Conservation (phyloP, 2,888 invertebrate species). For the Disparrhopalites patrizii region DNA sequence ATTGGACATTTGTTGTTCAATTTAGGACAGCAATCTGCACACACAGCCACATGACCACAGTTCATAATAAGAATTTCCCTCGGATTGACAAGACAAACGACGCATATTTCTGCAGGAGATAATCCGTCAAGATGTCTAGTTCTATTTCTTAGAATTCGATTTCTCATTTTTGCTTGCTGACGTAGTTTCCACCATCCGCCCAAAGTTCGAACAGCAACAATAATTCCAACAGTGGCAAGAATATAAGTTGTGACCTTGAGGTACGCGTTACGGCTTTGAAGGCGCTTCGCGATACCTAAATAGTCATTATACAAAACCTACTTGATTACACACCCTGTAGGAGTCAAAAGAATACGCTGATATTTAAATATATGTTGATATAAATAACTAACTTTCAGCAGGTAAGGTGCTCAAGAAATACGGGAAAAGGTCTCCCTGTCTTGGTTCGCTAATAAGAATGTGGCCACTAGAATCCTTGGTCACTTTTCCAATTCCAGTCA, state of each 20-base stretch:
- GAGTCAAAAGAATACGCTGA: too few species aligned
- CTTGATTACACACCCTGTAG: constrained; percentile 39
- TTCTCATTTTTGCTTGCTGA: constrained; percentile 38
- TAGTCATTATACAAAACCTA: too few species aligned
- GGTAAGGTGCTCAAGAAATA: constrained; percentile 44
- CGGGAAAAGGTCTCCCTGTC: constrained; percentile 26
- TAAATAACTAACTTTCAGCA: constrained; percentile 39
- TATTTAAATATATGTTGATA: neutral
- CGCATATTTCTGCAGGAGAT: constrained; percentile 49
- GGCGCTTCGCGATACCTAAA: constrained; percentile 33
- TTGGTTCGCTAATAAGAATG: constrained; percentile 36
- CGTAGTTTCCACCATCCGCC: constrained; percentile 34
- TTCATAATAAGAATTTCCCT: constrained; percentile 52
- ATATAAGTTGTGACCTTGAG: constrained; percentile 36
- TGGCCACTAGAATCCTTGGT: constrained; percentile 34
- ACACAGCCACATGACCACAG: constrained; percentile 54
- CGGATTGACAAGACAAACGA: constrained; percentile 52
- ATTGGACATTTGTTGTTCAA: constrained; percentile 46
- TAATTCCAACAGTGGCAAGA: constrained; percentile 37
- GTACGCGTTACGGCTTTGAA: constrained; percentile 18
- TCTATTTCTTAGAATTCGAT: constrained; percentile 38
- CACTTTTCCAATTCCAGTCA: constrained; percentile 44
- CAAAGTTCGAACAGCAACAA: constrained; percentile 35
- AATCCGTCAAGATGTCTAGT: constrained; percentile 38
- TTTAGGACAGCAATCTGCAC: constrained; percentile 50